phyloP scores from a whole-genome alignment of 2,888 invertebrate species.

The Amiota communis region DNA sequence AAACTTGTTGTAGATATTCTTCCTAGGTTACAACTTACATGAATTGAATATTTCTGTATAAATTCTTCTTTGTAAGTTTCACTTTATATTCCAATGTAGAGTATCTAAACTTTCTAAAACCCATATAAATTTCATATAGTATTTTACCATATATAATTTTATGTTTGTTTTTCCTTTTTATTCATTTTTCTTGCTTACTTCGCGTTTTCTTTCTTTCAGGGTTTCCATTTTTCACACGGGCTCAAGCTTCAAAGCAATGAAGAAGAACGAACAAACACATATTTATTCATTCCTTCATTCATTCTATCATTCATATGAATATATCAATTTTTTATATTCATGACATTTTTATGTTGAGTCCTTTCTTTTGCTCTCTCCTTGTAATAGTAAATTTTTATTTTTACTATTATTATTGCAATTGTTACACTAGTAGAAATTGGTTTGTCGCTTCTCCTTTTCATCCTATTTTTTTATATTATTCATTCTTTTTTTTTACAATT shows the following conservation, averaged over 20 bases:
- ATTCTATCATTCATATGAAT: background rate
- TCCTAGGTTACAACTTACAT: too few relatives aligned
- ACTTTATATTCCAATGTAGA: too few relatives aligned
- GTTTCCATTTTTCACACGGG: slow-evolving; percentile 25
- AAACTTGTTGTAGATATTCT: too few relatives aligned
- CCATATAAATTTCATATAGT: too few relatives aligned
- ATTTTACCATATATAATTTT: slow-evolving; percentile 7
- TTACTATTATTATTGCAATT: slow-evolving; percentile 15
- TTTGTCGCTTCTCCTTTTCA: too few relatives aligned
- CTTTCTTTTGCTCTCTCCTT: background rate
- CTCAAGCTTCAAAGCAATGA: background rate
- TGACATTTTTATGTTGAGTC: slow-evolving; percentile 24
- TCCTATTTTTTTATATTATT: background rate
- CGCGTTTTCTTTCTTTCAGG: slow-evolving; percentile 28
- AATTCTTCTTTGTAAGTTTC: too few relatives aligned
- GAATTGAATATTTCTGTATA: too few relatives aligned
- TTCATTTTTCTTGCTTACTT: slow-evolving; percentile 37
- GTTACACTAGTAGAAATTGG: background rate
- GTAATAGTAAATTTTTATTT: slow-evolving; percentile 13
- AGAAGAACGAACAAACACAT: too few relatives aligned
- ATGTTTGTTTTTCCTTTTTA: slow-evolving; percentile 43
- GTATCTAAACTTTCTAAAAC: too few relatives aligned
- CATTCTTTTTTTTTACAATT: background rate
- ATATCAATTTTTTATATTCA: slow-evolving; percentile 15
- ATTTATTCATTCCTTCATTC: background rate